These are phyloP conservation scores for Addax nasomaculatus DNA, from an alignment of 2,113 vertebrate genomes.

Conservation along the genomic window DNA sequence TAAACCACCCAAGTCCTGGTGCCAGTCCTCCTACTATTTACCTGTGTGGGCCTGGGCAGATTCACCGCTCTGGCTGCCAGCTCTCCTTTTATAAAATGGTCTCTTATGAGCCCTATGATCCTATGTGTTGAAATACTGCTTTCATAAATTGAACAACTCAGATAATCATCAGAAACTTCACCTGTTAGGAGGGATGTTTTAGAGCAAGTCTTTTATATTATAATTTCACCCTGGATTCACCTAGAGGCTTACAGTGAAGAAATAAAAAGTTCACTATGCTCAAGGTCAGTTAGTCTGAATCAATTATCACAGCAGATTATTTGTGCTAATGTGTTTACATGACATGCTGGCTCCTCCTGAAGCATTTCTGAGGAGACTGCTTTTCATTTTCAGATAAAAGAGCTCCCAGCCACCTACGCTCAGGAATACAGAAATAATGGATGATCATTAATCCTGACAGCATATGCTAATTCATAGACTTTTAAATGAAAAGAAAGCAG, in stretches of 20 bases:
- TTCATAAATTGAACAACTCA: slow-evolving; percentile 32
- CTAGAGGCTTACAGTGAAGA: not conserved
- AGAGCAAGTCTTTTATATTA: slow-evolving; percentile 39
- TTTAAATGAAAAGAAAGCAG: slow-evolving; percentile 49
- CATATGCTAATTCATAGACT: slow-evolving; percentile 55
- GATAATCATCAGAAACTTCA: slow-evolving; percentile 12
- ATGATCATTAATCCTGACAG: slow-evolving; percentile 52
- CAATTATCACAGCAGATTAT: slow-evolving; percentile 44
- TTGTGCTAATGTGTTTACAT: slow-evolving; percentile 49
- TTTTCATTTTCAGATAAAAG: slow-evolving; percentile 58
- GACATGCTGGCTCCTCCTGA: not conserved
- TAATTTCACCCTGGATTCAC: slow-evolving; percentile 58
- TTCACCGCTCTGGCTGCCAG: not conserved
- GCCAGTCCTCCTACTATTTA: not conserved
- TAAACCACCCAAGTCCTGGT: not conserved
- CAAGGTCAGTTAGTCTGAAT: slow-evolving; percentile 48
- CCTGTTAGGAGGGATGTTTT: slow-evolving; percentile 16
- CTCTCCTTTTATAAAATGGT: not conserved
- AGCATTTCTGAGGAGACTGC: slow-evolving; percentile 38
- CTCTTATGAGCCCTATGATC: not conserved
- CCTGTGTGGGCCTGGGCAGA: not conserved
- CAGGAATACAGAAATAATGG: slow-evolving; percentile 31
- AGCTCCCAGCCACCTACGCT: slow-evolving; percentile 40
- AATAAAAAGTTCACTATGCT: slow-evolving; percentile 24
- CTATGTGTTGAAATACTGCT: not conserved